Percentiles rank a stretch among this genome's conserved stretches.
phyloP scores from a whole-genome alignment of 1,140 invertebrate genomes.

The Acyrthosiphon pisum region DNA sequence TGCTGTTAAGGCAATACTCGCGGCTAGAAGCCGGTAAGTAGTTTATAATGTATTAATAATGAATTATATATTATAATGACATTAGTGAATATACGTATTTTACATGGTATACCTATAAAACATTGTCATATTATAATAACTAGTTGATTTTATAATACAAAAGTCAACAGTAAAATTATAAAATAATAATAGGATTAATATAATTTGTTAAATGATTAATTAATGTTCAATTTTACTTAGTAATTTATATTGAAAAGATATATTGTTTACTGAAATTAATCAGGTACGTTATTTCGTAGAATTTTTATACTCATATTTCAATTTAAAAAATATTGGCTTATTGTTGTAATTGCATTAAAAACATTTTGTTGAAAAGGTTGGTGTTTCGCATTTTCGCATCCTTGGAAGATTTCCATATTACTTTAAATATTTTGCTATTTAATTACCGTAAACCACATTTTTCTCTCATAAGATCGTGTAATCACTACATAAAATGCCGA shows the following conservation, averaged over 20 bases:
- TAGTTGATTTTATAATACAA: not conserved
- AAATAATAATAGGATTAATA: not conserved
- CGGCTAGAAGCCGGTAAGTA: conserved; percentile 79
- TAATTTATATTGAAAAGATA: no score
- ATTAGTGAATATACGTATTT: no score
- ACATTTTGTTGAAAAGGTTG: not conserved
- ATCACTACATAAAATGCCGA: not conserved
- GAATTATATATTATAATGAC: not conserved
- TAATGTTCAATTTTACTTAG: no score
- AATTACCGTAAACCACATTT: not conserved
- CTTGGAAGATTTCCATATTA: not conserved
- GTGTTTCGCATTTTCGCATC: not conserved
- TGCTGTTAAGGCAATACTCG: conserved; percentile 89
- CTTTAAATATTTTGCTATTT: not conserved
- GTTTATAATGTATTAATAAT: not conserved
- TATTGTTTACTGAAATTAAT: no score
- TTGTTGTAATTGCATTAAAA: not conserved
- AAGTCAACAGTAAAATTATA: not conserved
- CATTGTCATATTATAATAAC: not conserved
- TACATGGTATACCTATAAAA: no score
- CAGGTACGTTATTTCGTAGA: no score
- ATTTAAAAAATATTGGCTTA: not conserved
- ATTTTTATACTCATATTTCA: no score
- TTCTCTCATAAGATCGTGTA: not conserved
- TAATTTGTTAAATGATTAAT: no score